Evolutionary conservation across 2,797 vertebrate genomes (phyloP).

Genomic region (Leptatherina wallacei): DNA sequence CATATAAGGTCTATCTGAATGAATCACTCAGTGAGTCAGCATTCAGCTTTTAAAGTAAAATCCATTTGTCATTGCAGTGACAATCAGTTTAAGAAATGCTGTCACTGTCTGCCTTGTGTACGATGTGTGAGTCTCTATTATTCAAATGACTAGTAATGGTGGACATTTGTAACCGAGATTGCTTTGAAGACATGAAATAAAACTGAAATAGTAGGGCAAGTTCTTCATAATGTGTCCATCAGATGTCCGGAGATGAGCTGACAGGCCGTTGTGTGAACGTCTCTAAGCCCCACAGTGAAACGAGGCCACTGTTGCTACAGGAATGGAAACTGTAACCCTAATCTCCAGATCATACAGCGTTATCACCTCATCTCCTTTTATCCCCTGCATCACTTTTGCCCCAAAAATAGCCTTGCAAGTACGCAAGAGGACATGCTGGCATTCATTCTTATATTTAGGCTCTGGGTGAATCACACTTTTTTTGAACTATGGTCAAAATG

Average conservation of each 20-base stretch:
- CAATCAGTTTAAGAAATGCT: conserved; percentile 6
- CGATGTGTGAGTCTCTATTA: not conserved
- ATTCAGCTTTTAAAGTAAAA: conserved; percentile 2
- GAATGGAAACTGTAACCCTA: conserved; percentile 72
- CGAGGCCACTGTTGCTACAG: conserved; percentile 64
- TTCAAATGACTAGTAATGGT: not conserved
- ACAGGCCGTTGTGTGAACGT: conserved; percentile 9
- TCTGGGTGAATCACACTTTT: not conserved
- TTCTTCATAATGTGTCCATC: conserved; percentile 3
- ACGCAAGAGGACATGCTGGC: conserved; percentile 19
- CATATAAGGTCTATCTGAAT: conserved; percentile 18
- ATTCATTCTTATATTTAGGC: conserved; percentile 5
- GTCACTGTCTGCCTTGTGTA: not conserved
- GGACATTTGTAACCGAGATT: conserved; percentile 8
- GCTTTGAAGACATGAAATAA: conserved; percentile 9
- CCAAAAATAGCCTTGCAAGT: conserved; percentile 49
- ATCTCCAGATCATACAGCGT: conserved; percentile 69
- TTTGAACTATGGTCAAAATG: not conserved
- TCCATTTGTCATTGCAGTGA: not conserved
- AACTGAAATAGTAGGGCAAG: not conserved
- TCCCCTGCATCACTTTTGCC: conserved; percentile 55
- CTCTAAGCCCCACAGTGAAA: conserved; percentile 51
- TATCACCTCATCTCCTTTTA: conserved; percentile 61
- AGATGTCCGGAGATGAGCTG: conserved; percentile 12
- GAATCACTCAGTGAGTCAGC: conserved; percentile 44